A percentile compares a stretch with the other conserved stretches of the same genome.
phyloP scores from a whole-genome alignment of 2,888 invertebrate species.

The Hydriomena furcata region DNA sequence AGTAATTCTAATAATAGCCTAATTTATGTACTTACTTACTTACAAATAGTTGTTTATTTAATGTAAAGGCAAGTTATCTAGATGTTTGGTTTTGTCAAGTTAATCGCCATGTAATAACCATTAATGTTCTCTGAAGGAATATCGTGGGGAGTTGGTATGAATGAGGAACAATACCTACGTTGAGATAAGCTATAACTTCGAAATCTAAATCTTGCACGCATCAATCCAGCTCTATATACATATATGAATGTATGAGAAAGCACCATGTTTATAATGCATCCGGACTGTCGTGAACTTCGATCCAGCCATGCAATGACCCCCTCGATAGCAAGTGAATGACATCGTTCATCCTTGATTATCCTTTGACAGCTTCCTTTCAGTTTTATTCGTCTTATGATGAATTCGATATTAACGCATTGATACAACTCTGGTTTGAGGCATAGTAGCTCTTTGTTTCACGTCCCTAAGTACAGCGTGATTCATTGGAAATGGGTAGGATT shows the following conservation, averaged over 20 bases:
- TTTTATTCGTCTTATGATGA: slow-evolving; percentile 28
- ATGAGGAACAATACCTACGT: no score
- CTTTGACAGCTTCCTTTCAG: slow-evolving; percentile 72
- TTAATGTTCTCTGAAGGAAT: no score
- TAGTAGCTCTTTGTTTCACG: slow-evolving; percentile 19
- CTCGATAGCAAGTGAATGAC: slow-evolving; percentile 68
- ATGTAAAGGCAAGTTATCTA: no score
- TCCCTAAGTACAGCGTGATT: slow-evolving; percentile 6
- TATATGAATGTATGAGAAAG: slow-evolving; percentile 9
- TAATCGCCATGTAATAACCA: no score
- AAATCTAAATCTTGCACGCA: no score
- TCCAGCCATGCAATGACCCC: slow-evolving; percentile 70
- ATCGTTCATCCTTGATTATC: slow-evolving; percentile 76
- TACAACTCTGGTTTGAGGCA: slow-evolving; percentile 20
- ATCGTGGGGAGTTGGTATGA: no score
- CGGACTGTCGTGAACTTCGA: slow-evolving; percentile 55
- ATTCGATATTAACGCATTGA: slow-evolving; percentile 28
- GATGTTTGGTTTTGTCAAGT: no score
- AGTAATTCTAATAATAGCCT: no score
- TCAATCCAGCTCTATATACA: no score
- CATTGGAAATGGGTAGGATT: neutral
- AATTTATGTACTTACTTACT: no score
- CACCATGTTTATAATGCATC: slow-evolving; percentile 45
- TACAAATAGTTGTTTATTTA: no score
- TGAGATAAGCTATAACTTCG: no score